Percentiles rank a stretch among this genome's conserved stretches.
Evolutionary conservation across 2,888 invertebrate species (phyloP).

Genomic region (Ectobius pallidus): DNA sequence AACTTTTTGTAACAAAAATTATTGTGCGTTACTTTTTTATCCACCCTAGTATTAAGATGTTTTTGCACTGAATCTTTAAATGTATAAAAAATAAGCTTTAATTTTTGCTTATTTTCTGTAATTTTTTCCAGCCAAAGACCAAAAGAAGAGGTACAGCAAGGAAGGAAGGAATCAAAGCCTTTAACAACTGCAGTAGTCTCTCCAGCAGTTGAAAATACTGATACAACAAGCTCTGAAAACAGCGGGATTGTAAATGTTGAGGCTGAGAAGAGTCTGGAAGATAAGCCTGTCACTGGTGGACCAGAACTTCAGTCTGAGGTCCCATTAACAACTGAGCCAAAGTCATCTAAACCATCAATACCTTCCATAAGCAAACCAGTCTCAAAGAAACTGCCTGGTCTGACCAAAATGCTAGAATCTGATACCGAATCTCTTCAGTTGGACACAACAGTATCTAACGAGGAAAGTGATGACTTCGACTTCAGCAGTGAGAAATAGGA

Average conservation of each 20-base stretch:
- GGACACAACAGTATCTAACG: conserved; percentile 32
- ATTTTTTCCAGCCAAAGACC: background rate
- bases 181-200: background rate
- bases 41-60: no score
- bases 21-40: no score
- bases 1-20: no score
- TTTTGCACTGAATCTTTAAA: no score
- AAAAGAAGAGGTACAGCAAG: background rate
- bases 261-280: no score
- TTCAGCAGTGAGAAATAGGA: conserved; percentile 39
- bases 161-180: background rate
- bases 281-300: no score
- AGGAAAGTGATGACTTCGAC: conserved; percentile 41
- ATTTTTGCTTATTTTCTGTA: background rate
- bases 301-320: no score
- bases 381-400: conserved; percentile 25
- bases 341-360: background rate
- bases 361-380: background rate
- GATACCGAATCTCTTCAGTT: conserved; percentile 39
- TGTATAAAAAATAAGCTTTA: no score
- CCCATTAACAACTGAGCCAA: background rate
- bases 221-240: no score
- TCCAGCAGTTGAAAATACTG: background rate
- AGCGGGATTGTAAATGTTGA: no score
- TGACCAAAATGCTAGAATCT: conserved; percentile 37